Percentiles rank a stretch among this genome's conserved stretches.
Conservation (phyloP, 2,888 invertebrate genomes). For the Watsonalla binaria region DNA sequence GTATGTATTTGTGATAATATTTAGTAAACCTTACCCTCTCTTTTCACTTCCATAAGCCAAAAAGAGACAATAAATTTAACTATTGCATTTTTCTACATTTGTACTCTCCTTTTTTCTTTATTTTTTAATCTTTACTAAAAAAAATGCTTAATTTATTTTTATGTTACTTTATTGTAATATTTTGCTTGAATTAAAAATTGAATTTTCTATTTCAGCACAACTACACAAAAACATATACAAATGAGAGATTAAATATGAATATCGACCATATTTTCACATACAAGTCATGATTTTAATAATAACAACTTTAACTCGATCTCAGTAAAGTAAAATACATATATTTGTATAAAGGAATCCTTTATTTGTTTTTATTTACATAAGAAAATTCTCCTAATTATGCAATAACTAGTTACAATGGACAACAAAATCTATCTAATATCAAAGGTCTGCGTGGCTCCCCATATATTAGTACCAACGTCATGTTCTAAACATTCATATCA, state of each 20-base stretch:
- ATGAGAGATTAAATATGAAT: constrained; percentile 25
- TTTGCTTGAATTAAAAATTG: background rate
- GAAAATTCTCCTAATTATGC: constrained; percentile 73
- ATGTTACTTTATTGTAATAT: background rate
- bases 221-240: constrained; percentile 21
- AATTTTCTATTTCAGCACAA: constrained; percentile 31
- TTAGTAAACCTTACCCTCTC: background rate
- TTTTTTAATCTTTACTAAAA: background rate
- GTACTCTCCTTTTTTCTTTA: too few relatives aligned
- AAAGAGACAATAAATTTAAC: too few relatives aligned
- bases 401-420: constrained; percentile 72
- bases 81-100: too few relatives aligned
- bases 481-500: constrained; percentile 14
- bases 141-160: background rate
- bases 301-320: background rate
- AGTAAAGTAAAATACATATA: constrained; percentile 36
- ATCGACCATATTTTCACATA: constrained; percentile 31
- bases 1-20: constrained; percentile 44
- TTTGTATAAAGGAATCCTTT: constrained; percentile 67
- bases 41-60: too few relatives aligned
- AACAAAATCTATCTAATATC: constrained; percentile 72
- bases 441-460: constrained; percentile 54
- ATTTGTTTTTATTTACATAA: constrained; percentile 74
- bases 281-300: background rate
- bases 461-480: constrained; percentile 17